Percentiles rank a stretch among this genome's conserved stretches.
Conservation (phyloP, 2,113 vertebrate genomes). For the rat (Rattus norvegicus) region DNA sequence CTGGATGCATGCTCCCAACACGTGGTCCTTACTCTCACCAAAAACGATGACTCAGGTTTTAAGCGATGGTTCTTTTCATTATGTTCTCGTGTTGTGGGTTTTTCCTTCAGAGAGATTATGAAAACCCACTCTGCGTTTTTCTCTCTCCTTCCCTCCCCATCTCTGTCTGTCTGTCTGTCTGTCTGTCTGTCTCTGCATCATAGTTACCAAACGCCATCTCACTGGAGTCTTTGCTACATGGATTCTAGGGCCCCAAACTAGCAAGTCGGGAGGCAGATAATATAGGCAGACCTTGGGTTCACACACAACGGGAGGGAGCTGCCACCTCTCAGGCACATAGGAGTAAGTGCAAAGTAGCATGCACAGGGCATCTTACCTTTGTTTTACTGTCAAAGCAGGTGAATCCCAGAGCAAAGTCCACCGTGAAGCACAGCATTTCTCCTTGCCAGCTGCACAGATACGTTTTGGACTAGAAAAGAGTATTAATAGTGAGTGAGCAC, state of each 20-base stretch:
- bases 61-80: background rate
- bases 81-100: too few species aligned
- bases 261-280: rapidly evolving
- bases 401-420: constrained; percentile 94
- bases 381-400: constrained; percentile 92
- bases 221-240: rapidly evolving
- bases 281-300: rapidly evolving
- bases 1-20: too few species aligned
- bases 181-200: too few species aligned
- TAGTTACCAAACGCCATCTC: too few species aligned
- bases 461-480: constrained; percentile 91
- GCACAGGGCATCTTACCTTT: constrained; percentile 86
- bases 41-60: too few species aligned
- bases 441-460: constrained; percentile 94
- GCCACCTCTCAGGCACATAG: background rate
- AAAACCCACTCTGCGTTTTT: background rate
- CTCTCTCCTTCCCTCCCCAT: background rate
- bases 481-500: constrained; percentile 48
- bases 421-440: constrained; percentile 90
- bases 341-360: background rate
- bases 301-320: background rate
- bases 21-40: background rate
- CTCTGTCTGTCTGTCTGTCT: too few species aligned
- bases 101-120: background rate
- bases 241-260: background rate